Evolutionary conservation across 2,888 invertebrate genomes (phyloP), one percentile per base, ranked within the genome.

Genomic region (Atethmia centrago): DNA sequence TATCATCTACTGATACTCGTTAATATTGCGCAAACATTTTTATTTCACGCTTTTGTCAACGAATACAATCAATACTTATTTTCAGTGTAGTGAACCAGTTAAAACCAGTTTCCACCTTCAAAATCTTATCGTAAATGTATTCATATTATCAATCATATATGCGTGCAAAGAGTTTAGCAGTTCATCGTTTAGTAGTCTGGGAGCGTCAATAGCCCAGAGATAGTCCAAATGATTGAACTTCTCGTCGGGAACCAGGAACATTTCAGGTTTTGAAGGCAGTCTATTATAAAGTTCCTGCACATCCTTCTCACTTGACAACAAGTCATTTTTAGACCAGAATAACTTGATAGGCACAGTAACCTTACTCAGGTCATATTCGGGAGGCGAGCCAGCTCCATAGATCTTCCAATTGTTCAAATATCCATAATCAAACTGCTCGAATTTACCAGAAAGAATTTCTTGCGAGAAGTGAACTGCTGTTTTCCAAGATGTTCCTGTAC

Each of bases 141-240:
- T n/a, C n/a, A n/a, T n/a, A n/a, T 71, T 72, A 19, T 63, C 71
- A 14, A 62, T 69, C 87, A 85, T 87, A 59, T 72, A 63, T 0
- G 8, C 79, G 3, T 77, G 55, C 9, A 95, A 81, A 28, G 92
- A 91, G 19, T 92, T 89, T 19, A 97, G 74, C 21, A 97, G 76
- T 79, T 95, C 94, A 19, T 96, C 82, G 87, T 98, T 98, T 0
- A 98, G 92, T 42, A 98, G 90, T 63, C 92, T 92, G 0, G 96
- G 95, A 0, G 97, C 97, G 82, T 98, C 97, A 31, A 94, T 95
- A 0, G 97, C 98, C 97, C 97, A 98, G 14, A 98, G 88, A 88
- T 97, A 98, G 90, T 98, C 98, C 49, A 98, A 92, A 88, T 98
- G 98, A 89, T 97, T 98, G 88, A 98, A 98, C 42, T 97, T 94